Percentiles rank a stretch among this genome's conserved stretches.
Evolutionary conservation across 2,888 invertebrate species (phyloP).

Genomic region (Stictocephala bisonia): DNA sequence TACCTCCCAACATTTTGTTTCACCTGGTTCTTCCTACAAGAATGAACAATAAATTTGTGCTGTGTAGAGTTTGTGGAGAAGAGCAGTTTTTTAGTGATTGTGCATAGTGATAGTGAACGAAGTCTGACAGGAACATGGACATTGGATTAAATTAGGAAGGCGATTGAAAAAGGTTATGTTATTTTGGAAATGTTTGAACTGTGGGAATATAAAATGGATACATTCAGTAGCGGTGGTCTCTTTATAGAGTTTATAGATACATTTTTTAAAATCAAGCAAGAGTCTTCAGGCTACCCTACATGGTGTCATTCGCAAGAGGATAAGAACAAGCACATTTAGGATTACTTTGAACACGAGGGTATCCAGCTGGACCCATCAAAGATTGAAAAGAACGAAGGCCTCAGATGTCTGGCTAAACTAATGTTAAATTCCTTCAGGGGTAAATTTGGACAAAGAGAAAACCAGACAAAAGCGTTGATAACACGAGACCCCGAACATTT

Average conservation of each 20-base stretch:
- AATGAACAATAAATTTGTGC: slow-evolving; percentile 25
- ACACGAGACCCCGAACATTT: no score
- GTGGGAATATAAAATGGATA: no score
- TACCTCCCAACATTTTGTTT: background rate
- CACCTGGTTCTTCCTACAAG: slow-evolving; percentile 17
- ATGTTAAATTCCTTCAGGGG: no score
- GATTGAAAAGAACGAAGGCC: no score
- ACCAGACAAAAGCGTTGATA: no score
- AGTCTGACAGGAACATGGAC: no score
- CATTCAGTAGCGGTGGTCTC: background rate
- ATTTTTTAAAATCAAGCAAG: slow-evolving; percentile 11
- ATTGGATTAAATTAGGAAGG: slow-evolving; percentile 8
- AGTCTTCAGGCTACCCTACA: background rate
- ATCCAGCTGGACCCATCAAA: no score
- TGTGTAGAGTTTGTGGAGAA: background rate
- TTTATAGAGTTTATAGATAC: background rate
- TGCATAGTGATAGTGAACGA: no score
- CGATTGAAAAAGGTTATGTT: background rate
- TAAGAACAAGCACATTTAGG: background rate
- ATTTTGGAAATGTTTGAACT: no score
- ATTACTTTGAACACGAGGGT: no score
- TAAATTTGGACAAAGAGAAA: no score
- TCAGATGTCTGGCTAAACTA: no score
- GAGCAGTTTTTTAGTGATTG: background rate
- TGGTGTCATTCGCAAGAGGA: background rate